Conservation (phyloP, 2,797 vertebrate genomes). For the Hoplostethus atlanticus region DNA sequence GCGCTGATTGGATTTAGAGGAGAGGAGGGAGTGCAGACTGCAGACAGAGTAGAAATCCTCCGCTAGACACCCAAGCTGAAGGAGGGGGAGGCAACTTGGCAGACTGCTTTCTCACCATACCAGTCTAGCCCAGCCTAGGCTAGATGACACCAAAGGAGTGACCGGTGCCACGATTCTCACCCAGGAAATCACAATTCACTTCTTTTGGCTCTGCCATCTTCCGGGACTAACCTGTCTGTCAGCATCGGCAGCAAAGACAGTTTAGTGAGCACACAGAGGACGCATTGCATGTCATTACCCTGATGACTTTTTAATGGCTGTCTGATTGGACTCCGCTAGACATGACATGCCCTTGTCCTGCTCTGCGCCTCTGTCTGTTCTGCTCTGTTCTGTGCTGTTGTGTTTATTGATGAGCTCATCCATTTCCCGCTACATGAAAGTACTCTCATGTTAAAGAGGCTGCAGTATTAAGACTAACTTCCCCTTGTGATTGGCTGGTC, state of each 20-base stretch:
- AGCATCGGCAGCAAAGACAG: conserved; percentile 44
- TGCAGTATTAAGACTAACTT: background rate
- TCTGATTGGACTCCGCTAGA: conserved; percentile 74
- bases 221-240: conserved; percentile 38
- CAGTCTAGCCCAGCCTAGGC: conserved; percentile 23
- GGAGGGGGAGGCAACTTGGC: conserved; percentile 35
- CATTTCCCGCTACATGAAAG: conserved; percentile 33
- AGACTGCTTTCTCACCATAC: conserved; percentile 15
- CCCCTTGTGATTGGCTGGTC: conserved; percentile 18
- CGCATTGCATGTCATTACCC: conserved; percentile 70
- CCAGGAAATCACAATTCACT: conserved; percentile 33
- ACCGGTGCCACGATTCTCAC: conserved; percentile 22
- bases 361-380: conserved; percentile 1
- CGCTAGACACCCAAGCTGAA: conserved; percentile 48
- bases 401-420: conserved; percentile 46
- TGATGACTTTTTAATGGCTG: conserved; percentile 79
- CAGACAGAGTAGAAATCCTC: conserved; percentile 65
- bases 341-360: conserved; percentile 73
- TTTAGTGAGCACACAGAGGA: conserved; percentile 70
- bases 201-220: conserved; percentile 29
- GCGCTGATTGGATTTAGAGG: conserved; percentile 76
- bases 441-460: background rate
- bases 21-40: conserved; percentile 52
- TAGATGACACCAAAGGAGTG: conserved; percentile 29
- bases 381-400: conserved; percentile 29